Percentiles rank a stretch among this genome's conserved stretches.
Conservation (phyloP, 2,113 vertebrate species). For the Kryptolebias marmoratus region DNA sequence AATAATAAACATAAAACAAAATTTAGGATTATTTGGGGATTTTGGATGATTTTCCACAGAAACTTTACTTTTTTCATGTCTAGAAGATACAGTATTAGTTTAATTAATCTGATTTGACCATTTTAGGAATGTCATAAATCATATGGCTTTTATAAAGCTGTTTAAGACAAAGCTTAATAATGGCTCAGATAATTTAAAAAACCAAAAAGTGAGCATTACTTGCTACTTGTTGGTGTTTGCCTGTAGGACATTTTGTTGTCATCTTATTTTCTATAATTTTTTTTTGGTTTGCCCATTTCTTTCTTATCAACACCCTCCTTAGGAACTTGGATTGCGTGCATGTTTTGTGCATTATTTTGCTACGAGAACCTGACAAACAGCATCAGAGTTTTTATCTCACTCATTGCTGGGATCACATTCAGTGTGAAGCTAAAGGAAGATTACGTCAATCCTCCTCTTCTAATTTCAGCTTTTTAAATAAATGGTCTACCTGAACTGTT, state of each 20-base stretch:
- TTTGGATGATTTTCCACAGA: neutral
- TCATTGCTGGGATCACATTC: constrained; percentile 60
- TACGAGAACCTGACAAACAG: constrained; percentile 44
- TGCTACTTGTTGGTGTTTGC: neutral
- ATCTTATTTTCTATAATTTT: neutral
- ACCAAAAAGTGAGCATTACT: too few relatives aligned
- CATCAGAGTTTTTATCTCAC: constrained; percentile 47
- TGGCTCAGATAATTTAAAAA: too few relatives aligned
- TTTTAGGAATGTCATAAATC: too few relatives aligned
- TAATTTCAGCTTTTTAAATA: constrained; percentile 70
- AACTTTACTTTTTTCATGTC: too few relatives aligned
- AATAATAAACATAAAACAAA: too few relatives aligned
- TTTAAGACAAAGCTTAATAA: too few relatives aligned
- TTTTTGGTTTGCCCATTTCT: constrained; percentile 15
- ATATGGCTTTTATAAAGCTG: too few relatives aligned
- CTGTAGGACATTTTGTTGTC: neutral
- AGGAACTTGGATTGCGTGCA: constrained; percentile 37
- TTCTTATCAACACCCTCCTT: constrained; percentile 10
- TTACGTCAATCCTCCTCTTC: constrained; percentile 64
- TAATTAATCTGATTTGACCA: too few relatives aligned
- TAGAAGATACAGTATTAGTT: too few relatives aligned
- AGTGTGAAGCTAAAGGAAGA: constrained; percentile 71
- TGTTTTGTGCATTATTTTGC: constrained; percentile 63
- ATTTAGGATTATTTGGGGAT: neutral
- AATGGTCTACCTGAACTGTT: constrained; percentile 52